Evolutionary conservation across 2,113 vertebrate species (phyloP), one percentile per base, ranked within the genome.

Genomic region (Rhineura floridana): DNA sequence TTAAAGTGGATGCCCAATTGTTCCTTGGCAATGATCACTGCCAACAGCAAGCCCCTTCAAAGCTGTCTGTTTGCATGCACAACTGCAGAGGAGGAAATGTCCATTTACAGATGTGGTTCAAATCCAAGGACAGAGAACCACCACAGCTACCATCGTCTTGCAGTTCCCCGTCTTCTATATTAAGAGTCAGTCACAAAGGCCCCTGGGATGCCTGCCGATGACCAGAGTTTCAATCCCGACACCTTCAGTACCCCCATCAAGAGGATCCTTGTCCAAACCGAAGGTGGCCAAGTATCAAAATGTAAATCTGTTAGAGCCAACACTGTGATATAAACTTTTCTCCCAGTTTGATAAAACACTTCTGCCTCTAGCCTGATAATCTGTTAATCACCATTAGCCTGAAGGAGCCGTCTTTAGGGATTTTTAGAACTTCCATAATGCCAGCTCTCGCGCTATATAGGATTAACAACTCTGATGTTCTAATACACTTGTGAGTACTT

Each of bases 121-220:
- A 59, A 59, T 4, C 55, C 55, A 59, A 59, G 17, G 3, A n/a
- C 1, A 0, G 85, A 73, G 62, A 19, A 86, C 2, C 1, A 84
- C 33, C 12, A 73, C 39, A 52, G 59, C 13, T 87, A 82, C 33
- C 81, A 93, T 33, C 17, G 72, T 69, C 50, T 3, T 39, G 11
- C 6, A 91, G 63, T 12, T 55, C 6, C 12, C n/a, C 0, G 81
- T 39, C 25, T 6, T 59, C 12, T 52, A 88, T n/a, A 90, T 1
- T 0, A 39, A 81, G 2, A 6, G 44, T 48, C 73, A 44, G 82
- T 7, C 0, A 52, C 4, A 75, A 5, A 62, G 0, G 46, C 69
- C 62, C 84, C 72, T 62, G 4, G n/a, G 44, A 25, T 11, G n/a
- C 13, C 50, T 81, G 28, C 19, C 44, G 3, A 72, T 89, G 76